Base-by-base conservation (phyloP, 2,888 invertebrate genomes). In the Drosophila flavopinicola region DNA sequence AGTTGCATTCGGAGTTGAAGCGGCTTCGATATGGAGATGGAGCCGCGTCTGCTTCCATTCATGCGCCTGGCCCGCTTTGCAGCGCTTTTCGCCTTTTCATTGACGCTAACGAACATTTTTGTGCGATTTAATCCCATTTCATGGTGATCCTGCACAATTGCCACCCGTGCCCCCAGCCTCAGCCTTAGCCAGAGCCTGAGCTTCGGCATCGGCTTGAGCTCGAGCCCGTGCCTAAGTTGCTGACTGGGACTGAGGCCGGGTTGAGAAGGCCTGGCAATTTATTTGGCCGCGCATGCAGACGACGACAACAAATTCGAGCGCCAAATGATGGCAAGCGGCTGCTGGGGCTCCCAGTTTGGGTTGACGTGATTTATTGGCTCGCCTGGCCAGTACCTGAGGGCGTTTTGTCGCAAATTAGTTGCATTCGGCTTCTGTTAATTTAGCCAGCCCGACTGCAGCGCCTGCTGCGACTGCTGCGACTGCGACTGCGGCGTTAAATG, bases 91-190 rank as follows among this genome's bases (percentile, higher is more conserved):
- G 78, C 76, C 86, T 74, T 82, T 83, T 86, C 84, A 86, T 88
- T 85, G 78, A 77, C 78, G 87, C 87, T 87, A 87, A 88, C 84
- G 88, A 88, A 83, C 86, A 75, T 85, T 87, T 87, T 88, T 90
- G 84, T 86, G 88, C 87, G 88, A 88, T 87, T 88, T 90, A 90
- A 90, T 90, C 90, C 90, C 78, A 88, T 90, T 90, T 90, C 90
- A 90, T 88, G 90, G 90, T 89, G 89, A 88, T 88, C 89, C 85
- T 76, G 68, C 75, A 76, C 74, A 73, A 78, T 75, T 74, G 75
- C 68, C 69, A 76, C 63, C 64, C 76, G 57, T 56, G 56, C 53
- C 44, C 53, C 57, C 41, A 53, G 20, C 52, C 35, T 37, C 24
- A 17, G 51, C 52, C 24, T 48, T n/a, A n/a, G n/a, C n/a, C n/a